Conservation (phyloP, 2,113 vertebrate genomes). For the Redunca redunca region DNA sequence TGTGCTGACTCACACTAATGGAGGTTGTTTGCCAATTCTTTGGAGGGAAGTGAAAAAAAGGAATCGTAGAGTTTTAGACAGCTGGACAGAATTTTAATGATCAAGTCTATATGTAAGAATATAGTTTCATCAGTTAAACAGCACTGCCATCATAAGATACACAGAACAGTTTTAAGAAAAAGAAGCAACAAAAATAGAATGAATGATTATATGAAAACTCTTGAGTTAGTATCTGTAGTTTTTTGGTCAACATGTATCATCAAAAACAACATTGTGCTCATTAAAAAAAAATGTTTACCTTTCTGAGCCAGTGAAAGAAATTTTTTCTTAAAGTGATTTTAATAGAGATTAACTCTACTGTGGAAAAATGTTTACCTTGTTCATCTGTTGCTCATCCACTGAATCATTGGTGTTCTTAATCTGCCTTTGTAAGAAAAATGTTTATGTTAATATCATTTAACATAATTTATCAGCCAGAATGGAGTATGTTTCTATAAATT, state of each 20-base stretch:
- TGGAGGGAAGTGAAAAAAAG: background rate
- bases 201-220: background rate
- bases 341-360: background rate
- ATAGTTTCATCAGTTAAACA: background rate
- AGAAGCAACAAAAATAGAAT: background rate
- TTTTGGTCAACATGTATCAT: background rate
- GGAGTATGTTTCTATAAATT: background rate
- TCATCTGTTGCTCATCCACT: background rate
- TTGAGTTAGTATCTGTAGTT: background rate
- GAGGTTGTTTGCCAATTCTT: background rate
- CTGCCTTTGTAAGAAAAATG: background rate
- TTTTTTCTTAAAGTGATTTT: background rate
- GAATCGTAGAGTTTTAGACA: background rate
- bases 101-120: background rate
- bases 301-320: background rate
- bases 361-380: background rate
- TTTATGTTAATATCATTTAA: background rate
- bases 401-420: background rate
- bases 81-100: background rate
- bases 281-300: background rate
- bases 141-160: background rate
- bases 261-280: background rate
- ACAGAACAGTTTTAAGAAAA: background rate
- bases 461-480: background rate
- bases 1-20: background rate